These are phyloP conservation scores for Genyomyrus donnyi DNA, from an alignment of 2,113 vertebrate species.

Conservation along the genomic window DNA sequence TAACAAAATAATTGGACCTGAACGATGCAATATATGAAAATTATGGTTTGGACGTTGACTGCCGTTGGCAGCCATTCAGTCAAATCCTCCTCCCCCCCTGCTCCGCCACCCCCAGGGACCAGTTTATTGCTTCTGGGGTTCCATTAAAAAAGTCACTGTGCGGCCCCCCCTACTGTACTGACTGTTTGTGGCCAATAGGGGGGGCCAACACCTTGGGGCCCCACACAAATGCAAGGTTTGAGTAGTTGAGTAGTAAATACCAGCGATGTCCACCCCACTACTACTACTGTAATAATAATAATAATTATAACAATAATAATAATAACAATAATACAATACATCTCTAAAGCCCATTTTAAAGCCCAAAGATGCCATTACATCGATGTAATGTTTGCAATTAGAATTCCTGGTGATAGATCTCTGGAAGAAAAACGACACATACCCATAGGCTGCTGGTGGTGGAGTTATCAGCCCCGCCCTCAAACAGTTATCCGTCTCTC, in stretches of 20 bases:
- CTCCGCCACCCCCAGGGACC: not conserved
- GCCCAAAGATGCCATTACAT: not conserved
- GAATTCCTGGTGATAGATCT: no score
- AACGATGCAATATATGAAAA: not conserved
- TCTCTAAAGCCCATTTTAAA: not conserved
- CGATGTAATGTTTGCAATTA: no score
- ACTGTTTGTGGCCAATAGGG: not conserved
- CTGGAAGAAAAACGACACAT: no score
- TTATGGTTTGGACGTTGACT: not conserved
- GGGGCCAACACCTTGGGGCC: not conserved
- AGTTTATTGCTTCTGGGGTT: not conserved
- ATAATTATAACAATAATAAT: not conserved
- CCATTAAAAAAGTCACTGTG: not conserved
- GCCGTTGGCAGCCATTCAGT: not conserved
- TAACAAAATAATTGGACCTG: not conserved
- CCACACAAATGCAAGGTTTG: not conserved
- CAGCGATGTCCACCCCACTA: not conserved
- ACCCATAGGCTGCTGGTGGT: no score
- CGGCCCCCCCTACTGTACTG: not conserved
- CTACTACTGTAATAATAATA: not conserved
- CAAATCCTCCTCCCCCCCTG: not conserved
- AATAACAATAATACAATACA: not conserved
- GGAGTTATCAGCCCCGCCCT: not conserved
- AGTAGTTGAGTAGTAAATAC: not conserved
- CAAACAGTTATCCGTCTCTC: not conserved